These are phyloP conservation scores for Daktulosphaira vitifoliae DNA, from an alignment of 1,140 invertebrate genomes.

Conservation along the genomic window DNA sequence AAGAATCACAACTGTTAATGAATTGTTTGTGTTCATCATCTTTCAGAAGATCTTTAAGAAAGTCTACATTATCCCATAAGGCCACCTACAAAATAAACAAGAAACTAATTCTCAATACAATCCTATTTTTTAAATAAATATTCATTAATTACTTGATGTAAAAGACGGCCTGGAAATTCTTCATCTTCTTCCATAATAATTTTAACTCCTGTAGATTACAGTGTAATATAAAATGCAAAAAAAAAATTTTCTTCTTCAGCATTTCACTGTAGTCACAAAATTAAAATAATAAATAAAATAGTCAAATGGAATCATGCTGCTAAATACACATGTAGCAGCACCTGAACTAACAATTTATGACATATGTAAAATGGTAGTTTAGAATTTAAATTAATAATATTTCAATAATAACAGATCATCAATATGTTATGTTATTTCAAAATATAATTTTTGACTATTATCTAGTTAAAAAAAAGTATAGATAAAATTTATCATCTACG, in stretches of 20 bases:
- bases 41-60: slow-evolving; percentile 70
- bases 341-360: neutral
- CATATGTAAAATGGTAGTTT: neutral
- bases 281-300: slow-evolving; percentile 3
- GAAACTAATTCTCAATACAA: neutral
- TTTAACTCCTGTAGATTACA: too few species aligned
- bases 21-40: slow-evolving; percentile 56
- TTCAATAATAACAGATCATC: too few species aligned
- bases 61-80: slow-evolving; percentile 81
- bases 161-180: slow-evolving; percentile 65
- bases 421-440: too few species aligned
- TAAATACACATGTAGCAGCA: neutral
- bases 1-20: slow-evolving; percentile 66
- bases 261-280: slow-evolving; percentile 8
- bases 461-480: too few species aligned
- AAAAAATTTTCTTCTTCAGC: neutral
- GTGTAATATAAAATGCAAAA: neutral
- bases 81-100: slow-evolving; percentile 53
- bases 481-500: too few species aligned
- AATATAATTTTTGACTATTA: too few species aligned
- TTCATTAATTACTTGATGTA: slow-evolving; percentile 57
- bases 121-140: neutral
- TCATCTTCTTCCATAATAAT: slow-evolving; percentile 49
- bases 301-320: neutral
- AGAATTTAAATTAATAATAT: too few species aligned